These are phyloP conservation scores for Pseudorhombus dupliciocellatus DNA, from an alignment of 2,113 vertebrate genomes.

Conservation along the genomic window DNA sequence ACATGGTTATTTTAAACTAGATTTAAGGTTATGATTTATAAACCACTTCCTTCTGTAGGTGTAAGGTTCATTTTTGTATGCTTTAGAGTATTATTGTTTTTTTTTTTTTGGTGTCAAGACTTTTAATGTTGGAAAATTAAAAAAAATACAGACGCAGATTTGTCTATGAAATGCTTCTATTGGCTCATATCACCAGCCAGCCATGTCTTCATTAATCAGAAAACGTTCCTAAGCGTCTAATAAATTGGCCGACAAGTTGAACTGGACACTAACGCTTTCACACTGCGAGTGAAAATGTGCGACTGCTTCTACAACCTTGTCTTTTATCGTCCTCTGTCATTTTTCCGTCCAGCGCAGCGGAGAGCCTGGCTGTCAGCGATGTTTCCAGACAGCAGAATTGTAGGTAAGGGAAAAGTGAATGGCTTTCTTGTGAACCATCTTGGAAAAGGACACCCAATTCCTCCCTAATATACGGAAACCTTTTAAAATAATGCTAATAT, in stretches of 20 bases:
- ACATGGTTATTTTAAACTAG: not conserved
- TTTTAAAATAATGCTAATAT: constrained; percentile 74
- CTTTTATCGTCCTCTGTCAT: constrained; percentile 35
- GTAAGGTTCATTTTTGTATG: not conserved
- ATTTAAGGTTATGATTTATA: constrained; percentile 1
- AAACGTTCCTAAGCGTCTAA: constrained; percentile 1
- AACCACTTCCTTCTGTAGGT: not conserved
- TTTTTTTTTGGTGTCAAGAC: not conserved
- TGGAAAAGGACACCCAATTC: constrained; percentile 62
- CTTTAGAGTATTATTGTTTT: not conserved
- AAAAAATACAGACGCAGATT: too few species aligned
- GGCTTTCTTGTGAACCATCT: constrained; percentile 50
- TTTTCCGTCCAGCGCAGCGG: constrained; percentile 38
- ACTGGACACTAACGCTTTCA: constrained; percentile 3
- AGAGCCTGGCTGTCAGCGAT: constrained; percentile 24
- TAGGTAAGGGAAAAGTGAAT: constrained; percentile 47
- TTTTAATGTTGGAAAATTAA: too few species aligned
- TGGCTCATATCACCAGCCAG: too few species aligned
- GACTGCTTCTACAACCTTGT: constrained; percentile 21
- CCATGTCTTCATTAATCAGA: not conserved
- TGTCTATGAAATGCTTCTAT: too few species aligned
- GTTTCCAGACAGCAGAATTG: constrained; percentile 51
- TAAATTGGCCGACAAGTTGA: constrained; percentile 13
- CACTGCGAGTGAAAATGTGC: constrained; percentile 18
- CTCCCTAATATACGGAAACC: constrained; percentile 64